Conservation (phyloP, 2,888 invertebrate species). For the Hydropsyche betteni region DNA sequence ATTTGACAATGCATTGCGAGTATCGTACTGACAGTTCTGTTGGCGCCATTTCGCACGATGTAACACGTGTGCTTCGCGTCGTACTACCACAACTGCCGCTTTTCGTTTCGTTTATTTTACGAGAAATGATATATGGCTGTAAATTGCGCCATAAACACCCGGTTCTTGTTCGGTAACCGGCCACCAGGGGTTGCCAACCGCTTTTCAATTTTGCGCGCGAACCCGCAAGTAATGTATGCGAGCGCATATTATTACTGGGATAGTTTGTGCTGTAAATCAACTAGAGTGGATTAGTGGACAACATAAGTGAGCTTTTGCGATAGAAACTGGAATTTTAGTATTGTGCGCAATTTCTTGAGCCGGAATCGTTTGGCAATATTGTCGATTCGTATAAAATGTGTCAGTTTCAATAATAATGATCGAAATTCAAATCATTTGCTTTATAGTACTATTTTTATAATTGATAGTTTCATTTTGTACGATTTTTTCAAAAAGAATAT, state of each 20-base stretch:
- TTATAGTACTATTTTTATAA: too few relatives aligned
- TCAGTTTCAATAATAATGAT: too few relatives aligned
- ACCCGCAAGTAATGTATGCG: neutral
- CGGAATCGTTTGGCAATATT: too few relatives aligned
- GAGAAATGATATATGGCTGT: constrained; percentile 38
- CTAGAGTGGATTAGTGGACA: too few relatives aligned
- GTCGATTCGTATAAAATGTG: too few relatives aligned
- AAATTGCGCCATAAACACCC: constrained; percentile 43
- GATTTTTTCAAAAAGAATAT: too few relatives aligned
- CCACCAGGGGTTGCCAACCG: constrained; percentile 8
- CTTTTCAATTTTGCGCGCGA: neutral
- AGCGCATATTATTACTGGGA: neutral
- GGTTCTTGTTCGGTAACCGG: constrained; percentile 26
- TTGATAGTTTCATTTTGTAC: too few relatives aligned
- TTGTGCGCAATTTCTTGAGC: too few relatives aligned
- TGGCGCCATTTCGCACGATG: constrained; percentile 1
- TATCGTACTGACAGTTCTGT: neutral
- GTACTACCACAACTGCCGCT: constrained; percentile 26
- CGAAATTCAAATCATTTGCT: too few relatives aligned
- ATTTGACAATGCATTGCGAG: too few relatives aligned
- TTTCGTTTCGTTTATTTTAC: constrained; percentile 33
- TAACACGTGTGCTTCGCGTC: constrained; percentile 8
- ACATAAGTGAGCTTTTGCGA: too few relatives aligned
- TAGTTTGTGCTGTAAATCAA: neutral
- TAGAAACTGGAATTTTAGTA: too few relatives aligned